Evolutionary conservation across 2,888 invertebrate species (phyloP).

Genomic region (Sphaerophoria taeniata): DNA sequence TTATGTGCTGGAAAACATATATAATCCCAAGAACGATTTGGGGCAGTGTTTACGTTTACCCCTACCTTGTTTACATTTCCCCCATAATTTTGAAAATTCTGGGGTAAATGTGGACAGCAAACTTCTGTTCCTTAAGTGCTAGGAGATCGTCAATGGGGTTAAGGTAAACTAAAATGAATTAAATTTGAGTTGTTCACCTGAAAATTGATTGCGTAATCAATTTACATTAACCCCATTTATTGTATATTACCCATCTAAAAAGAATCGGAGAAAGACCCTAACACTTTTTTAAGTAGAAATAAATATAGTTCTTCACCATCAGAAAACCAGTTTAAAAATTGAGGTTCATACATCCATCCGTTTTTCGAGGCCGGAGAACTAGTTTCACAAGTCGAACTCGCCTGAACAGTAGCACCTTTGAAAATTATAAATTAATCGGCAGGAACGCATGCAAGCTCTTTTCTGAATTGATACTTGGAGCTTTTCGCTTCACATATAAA

Average conservation of each 20-base stretch:
- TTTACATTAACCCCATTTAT: not conserved
- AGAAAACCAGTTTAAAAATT: no score
- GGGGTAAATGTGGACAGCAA: slow-evolving; percentile 9
- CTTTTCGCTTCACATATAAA: no score
- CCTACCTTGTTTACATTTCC: no score
- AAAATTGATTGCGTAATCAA: no score
- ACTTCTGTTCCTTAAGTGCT: slow-evolving; percentile 2
- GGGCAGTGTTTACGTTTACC: no score
- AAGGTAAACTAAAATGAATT: not conserved
- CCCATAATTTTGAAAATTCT: slow-evolving; percentile 4
- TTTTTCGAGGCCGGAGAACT: slow-evolving; percentile 4
- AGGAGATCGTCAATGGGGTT: not conserved
- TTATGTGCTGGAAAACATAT: not conserved
- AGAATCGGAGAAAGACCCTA: not conserved
- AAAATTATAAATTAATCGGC: slow-evolving; percentile 40
- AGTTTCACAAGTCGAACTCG: slow-evolving; percentile 23
- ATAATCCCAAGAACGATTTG: not conserved
- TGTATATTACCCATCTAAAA: not conserved
- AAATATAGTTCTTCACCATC: not conserved
- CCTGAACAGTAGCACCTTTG: slow-evolving; percentile 42
- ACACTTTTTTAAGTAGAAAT: not conserved
- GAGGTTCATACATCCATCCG: no score
- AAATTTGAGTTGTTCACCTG: not conserved
- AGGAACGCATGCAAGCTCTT: not conserved
- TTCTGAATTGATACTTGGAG: no score